A percentile compares a stretch with the other conserved stretches of the same genome.
phyloP scores from a whole-genome alignment of 2,113 vertebrate species.

The Hassar affinis region DNA sequence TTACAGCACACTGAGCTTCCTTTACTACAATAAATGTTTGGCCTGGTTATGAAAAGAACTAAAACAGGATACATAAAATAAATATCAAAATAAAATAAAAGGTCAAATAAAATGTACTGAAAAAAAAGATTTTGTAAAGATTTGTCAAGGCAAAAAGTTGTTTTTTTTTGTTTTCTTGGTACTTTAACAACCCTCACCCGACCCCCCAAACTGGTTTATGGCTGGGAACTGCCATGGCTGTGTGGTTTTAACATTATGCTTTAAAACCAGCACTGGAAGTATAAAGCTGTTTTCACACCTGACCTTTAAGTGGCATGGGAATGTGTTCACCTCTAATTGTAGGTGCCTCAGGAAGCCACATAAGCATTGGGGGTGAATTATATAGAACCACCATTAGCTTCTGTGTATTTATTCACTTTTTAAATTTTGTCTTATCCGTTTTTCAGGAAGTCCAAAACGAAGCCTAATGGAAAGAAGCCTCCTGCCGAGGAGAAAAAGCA shows the following conservation, averaged over 20 bases:
- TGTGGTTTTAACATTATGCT: constrained; percentile 62
- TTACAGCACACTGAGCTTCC: constrained; percentile 35
- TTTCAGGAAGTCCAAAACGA: constrained; percentile 94
- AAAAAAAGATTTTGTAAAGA: no score
- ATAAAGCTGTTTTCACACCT: constrained; percentile 51
- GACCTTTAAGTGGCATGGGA: constrained; percentile 16
- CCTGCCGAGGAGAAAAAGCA: constrained; percentile 90
- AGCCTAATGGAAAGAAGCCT: constrained; percentile 97
- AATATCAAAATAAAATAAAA: no score
- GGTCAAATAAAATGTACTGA: no score
- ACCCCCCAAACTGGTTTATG: constrained; percentile 49
- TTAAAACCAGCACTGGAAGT: constrained; percentile 69
- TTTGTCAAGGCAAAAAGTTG: no score
- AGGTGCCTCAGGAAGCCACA: constrained; percentile 36
- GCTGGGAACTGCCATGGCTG: constrained; percentile 57
- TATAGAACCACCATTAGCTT: neutral
- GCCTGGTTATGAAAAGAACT: neutral
- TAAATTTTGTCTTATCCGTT: constrained; percentile 6
- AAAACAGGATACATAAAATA: no score
- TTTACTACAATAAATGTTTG: constrained; percentile 38
- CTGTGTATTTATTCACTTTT: neutral
- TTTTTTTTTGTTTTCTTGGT: neutral
- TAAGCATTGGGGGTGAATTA: neutral
- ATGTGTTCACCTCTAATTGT: neutral
- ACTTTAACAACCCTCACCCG: no score